Conservation (phyloP, 2,888 invertebrate genomes). For the Bembecia ichneumoniformis region DNA sequence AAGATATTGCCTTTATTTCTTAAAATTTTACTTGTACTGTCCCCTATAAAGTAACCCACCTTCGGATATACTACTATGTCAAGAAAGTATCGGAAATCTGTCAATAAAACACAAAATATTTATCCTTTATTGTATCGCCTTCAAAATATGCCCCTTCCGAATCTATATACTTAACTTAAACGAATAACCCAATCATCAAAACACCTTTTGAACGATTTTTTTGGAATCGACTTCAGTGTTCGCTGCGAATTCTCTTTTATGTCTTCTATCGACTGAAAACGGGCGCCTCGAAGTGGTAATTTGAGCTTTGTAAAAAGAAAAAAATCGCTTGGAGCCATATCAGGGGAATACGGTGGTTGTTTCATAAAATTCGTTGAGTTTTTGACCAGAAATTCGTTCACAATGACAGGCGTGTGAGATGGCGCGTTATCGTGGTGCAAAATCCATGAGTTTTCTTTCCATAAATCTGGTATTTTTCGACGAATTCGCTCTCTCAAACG, state of each 20-base stretch:
- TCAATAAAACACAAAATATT: too few relatives aligned
- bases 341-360: constrained; percentile 6
- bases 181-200: too few relatives aligned
- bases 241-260: constrained; percentile 7
- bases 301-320: constrained; percentile 10
- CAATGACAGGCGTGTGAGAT: constrained; percentile 12
- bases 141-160: too few relatives aligned
- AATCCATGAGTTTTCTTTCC: constrained; percentile 17
- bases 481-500: neutral
- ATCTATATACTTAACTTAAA: too few relatives aligned
- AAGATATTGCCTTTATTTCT: too few relatives aligned
- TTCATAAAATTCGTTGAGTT: constrained; percentile 6
- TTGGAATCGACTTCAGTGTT: neutral
- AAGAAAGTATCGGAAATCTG: too few relatives aligned
- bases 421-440: constrained; percentile 21
- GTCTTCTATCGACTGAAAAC: constrained; percentile 8
- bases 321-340: constrained; percentile 5
- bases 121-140: too few relatives aligned
- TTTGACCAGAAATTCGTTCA: constrained; percentile 15
- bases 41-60: too few relatives aligned
- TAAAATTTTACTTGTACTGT: too few relatives aligned
- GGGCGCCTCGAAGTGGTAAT: constrained; percentile 11
- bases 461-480: constrained; percentile 12
- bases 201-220: neutral
- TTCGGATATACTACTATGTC: too few relatives aligned